Evolutionary conservation across 1,140 invertebrate genomes (phyloP).

Genomic region (Liolophura sinensis): DNA sequence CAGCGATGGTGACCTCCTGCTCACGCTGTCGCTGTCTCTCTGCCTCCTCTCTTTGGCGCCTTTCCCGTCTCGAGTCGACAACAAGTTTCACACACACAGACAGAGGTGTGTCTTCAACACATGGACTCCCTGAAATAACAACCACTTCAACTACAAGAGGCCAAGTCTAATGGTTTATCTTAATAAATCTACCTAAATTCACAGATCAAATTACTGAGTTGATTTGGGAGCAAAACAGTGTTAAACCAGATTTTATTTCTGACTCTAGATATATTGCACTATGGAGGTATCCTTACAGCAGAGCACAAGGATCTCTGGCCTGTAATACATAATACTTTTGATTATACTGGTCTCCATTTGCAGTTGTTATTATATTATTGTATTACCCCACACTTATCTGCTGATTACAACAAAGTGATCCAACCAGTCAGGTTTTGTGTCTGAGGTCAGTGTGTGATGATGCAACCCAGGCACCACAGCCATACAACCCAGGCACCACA

Average conservation of each 20-base stretch:
- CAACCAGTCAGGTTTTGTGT: no score
- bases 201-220: background rate
- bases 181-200: background rate
- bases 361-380: no score
- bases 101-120: conserved; percentile 42
- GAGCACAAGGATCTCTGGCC: no score
- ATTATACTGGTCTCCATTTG: no score
- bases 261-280: background rate
- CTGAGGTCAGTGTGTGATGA: no score
- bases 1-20: background rate
- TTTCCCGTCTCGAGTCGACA: conserved; percentile 30
- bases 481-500: no score
- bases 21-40: background rate
- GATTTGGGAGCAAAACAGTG: no score
- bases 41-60: background rate
- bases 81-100: conserved; percentile 40
- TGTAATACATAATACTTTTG: no score
- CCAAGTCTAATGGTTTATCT: background rate
- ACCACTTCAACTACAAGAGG: background rate
- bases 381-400: no score
- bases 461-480: no score
- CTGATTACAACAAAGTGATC: no score
- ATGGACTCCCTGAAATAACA: conserved; percentile 34
- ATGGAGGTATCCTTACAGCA: background rate
- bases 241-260: no score